Evolutionary conservation across 2,888 invertebrate species (phyloP).

Genomic region (Apotomis betuletana): DNA sequence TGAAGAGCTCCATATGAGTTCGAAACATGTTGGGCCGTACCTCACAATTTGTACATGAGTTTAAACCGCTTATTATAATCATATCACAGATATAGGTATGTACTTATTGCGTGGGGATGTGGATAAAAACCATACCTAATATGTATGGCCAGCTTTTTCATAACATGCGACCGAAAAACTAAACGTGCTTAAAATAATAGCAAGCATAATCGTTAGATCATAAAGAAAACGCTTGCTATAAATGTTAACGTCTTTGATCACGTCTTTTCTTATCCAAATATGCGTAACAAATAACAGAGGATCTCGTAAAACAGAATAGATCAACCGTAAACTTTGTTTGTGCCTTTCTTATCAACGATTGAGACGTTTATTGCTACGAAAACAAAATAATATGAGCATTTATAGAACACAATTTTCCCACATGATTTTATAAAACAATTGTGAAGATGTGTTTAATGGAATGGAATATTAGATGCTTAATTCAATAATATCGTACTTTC

Average conservation of each 20-base stretch:
- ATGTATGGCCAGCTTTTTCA: too few relatives aligned
- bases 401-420: constrained; percentile 25
- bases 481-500: too few relatives aligned
- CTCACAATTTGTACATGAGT: too few relatives aligned
- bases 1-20: too few relatives aligned
- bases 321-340: constrained; percentile 60
- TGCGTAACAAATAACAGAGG: constrained; percentile 59
- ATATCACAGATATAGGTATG: too few relatives aligned
- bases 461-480: too few relatives aligned
- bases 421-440: constrained; percentile 20
- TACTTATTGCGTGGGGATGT: too few relatives aligned
- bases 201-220: constrained; percentile 6
- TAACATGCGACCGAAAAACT: background rate
- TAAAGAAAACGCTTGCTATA: constrained; percentile 13
- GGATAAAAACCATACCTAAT: too few relatives aligned
- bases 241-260: constrained; percentile 50
- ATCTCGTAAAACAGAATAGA: constrained; percentile 59
- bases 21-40: too few relatives aligned
- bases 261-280: constrained; percentile 47
- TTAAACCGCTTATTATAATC: too few relatives aligned
- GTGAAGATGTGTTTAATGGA: too few relatives aligned
- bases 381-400: constrained; percentile 40
- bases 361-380: constrained; percentile 44
- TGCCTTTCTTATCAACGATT: constrained; percentile 54
- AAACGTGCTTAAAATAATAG: background rate